Percentiles rank a stretch among this genome's conserved stretches.
phyloP scores from a whole-genome alignment of 2,797 vertebrate species.

The Muscicapa striata region DNA sequence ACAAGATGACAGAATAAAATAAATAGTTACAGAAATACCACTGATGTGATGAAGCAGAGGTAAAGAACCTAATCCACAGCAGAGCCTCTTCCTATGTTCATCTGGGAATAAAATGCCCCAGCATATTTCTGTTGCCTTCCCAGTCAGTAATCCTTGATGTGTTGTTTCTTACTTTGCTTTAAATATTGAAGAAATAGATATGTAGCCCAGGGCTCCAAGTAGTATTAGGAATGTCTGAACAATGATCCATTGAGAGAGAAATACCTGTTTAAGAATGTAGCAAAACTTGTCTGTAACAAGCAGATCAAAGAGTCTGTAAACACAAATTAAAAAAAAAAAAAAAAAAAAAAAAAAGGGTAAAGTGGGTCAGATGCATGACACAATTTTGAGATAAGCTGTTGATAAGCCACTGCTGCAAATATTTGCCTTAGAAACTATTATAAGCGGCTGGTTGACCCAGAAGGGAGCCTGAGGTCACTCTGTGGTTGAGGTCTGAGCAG shows the following conservation, averaged over 20 bases:
- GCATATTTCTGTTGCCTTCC: neutral
- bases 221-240: neutral
- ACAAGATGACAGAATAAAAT: neutral
- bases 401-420: conserved; percentile 32
- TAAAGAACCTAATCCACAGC: neutral
- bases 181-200: neutral
- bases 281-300: neutral
- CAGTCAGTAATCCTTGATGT: neutral
- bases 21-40: neutral
- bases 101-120: neutral
- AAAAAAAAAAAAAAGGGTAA: neutral
- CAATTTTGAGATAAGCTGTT: conserved; percentile 41
- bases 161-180: neutral
- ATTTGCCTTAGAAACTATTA: neutral
- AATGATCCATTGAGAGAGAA: neutral
- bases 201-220: neutral
- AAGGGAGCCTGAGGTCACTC: neutral
- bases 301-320: conserved; percentile 5
- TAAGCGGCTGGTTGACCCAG: neutral
- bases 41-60: neutral
- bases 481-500: neutral
- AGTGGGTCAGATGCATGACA: neutral
- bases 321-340: neutral
- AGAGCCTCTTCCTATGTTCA: neutral
- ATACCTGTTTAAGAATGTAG: conserved; percentile 20